Base-by-base conservation (phyloP, 2,797 vertebrate genomes). In the Siniperca undulata region DNA sequence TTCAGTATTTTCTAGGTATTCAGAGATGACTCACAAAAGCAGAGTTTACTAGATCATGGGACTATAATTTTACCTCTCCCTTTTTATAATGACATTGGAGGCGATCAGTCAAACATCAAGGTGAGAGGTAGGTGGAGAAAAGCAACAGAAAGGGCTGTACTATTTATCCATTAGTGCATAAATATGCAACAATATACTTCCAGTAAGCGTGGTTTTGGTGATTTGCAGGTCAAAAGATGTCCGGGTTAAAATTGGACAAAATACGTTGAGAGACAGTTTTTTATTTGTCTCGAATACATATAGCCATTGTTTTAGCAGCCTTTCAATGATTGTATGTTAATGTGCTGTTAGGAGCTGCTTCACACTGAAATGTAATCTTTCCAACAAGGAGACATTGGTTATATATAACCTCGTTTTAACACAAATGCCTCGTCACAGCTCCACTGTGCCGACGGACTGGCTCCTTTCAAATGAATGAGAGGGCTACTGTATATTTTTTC, bases 11-110 rank as follows among this genome's bases (percentile, higher is more conserved):
- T 67, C 22, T 36, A 52, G 13, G 27, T 69, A 58, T n/a, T 81
- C 17, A 70, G 6, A 34, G 59, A 78, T 77, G 72, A 82, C 6
- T 85, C 30, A 65, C 30, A 78, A 60, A 67, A n/a, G 36, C 12
- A 12, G 52, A 68, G 69, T 61, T 62, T 67, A 27, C 22, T 22
- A 56, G 38, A 17, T 65, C 38, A 16, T 50, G 59, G 19, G n/a
- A 22, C 44, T 22, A 46, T 13, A 56, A 16, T 56, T 74, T 52
- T 46, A 62, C 36, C 16, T 20, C 59, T 24, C n/a, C 17, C 55
- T 68, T 69, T 48, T 78, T 24, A n/a, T 53, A 8, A 70, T 9
- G 24, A 61, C 40, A 34, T 4, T 40, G 42, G n/a, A 71, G 19
- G 50, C 16, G 34, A 38, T 66, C 46, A 30, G 52, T 42, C 12